phyloP scores from a whole-genome alignment of 2,888 invertebrate species.

The Eupeodes latifasciatus region DNA sequence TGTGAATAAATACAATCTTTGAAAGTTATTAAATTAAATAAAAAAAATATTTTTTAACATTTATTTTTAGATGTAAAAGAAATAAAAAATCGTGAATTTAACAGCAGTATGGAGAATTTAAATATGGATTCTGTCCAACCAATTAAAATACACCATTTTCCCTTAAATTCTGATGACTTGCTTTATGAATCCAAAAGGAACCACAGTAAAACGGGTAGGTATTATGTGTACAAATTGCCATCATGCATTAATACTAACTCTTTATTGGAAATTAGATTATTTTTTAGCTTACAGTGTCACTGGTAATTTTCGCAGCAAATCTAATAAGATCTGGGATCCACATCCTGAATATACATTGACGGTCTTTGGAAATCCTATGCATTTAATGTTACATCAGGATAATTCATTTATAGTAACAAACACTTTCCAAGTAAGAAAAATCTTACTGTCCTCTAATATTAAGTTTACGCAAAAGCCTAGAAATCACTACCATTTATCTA shows the following conservation, averaged over 20 bases:
- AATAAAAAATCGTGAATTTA: conserved; percentile 71
- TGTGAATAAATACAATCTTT: no score
- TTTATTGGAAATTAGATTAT: conserved; percentile 78
- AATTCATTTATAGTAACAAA: conserved; percentile 81
- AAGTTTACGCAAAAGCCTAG: no score
- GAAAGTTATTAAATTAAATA: no score
- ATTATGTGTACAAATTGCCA: conserved; percentile 49
- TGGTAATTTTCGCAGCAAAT: conserved; percentile 87
- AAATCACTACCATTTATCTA: no score
- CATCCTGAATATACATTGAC: conserved; percentile 89
- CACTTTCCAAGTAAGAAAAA: conserved; percentile 80
- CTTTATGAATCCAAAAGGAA: conserved; percentile 85
- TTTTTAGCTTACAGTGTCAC: conserved; percentile 85
- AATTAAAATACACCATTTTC: conserved; percentile 86
- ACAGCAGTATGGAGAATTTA: conserved; percentile 78
- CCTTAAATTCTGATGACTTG: conserved; percentile 86
- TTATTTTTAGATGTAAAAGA: conserved; percentile 76
- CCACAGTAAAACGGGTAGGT: conserved; percentile 78
- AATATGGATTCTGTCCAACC: conserved; percentile 86
- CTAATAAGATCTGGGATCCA: conserved; percentile 89
- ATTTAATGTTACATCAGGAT: conserved; percentile 82
- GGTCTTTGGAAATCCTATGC: conserved; percentile 86
- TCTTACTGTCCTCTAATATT: background rate
- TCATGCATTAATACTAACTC: conserved; percentile 77
- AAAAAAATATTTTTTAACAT: background rate